Evolutionary conservation across 2,797 vertebrate genomes (phyloP).

Genomic region (Gymnothorax reevesii): DNA sequence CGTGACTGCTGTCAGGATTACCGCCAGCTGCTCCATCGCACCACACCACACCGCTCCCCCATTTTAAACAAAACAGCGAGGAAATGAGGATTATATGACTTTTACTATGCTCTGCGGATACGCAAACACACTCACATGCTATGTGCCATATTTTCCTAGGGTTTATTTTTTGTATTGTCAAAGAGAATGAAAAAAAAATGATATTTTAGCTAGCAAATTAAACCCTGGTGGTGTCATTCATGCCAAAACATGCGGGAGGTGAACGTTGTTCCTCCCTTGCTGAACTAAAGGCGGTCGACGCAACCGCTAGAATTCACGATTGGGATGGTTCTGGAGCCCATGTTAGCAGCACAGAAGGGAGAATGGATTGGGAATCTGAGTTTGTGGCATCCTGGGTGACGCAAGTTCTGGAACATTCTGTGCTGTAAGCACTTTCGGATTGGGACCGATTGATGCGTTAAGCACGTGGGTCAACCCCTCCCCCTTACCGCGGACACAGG

Average conservation of each 20-base stretch:
- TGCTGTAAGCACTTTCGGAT: conserved; percentile 3
- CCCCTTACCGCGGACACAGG: not conserved
- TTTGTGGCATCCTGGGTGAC: not conserved
- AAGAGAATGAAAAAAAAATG: conserved; percentile 11
- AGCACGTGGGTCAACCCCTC: not conserved
- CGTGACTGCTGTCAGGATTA: conserved; percentile 28
- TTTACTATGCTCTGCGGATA: conserved; percentile 35
- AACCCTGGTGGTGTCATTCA: not conserved
- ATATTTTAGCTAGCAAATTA: conserved; percentile 15
- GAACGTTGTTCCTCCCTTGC: conserved; percentile 38
- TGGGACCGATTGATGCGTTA: not conserved
- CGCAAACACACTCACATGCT: conserved; percentile 41
- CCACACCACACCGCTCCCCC: conserved; percentile 43
- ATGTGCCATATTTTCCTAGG: conserved; percentile 61
- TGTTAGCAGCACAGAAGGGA: not conserved
- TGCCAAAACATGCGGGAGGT: not conserved
- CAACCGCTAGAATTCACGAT: not conserved
- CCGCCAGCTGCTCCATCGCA: not conserved
- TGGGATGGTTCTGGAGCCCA: not conserved
- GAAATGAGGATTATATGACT: conserved; percentile 21
- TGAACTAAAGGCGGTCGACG: not conserved
- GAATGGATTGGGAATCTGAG: not conserved
- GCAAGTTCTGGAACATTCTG: not conserved
- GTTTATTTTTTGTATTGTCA: conserved; percentile 4
- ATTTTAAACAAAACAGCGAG: conserved; percentile 31